A percentile compares a stretch with the other conserved stretches of the same genome.
These are phyloP conservation scores for Sarcoramphus papa DNA, from an alignment of 2,797 vertebrate species.

Conservation along the genomic window DNA sequence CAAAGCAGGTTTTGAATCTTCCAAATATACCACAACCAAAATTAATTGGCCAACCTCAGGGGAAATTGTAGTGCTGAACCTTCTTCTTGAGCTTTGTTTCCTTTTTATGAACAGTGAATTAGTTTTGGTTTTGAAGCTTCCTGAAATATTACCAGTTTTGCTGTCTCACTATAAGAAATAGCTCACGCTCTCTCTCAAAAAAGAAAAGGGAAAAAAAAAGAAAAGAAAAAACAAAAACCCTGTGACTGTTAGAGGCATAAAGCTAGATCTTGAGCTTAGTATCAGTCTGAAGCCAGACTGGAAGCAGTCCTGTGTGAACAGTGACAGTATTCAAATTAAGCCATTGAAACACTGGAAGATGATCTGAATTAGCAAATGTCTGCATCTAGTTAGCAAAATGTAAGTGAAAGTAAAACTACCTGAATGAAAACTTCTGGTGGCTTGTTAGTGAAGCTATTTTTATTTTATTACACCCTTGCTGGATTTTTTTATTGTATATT, in stretches of 20 bases:
- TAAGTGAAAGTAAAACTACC: neutral
- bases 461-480: neutral
- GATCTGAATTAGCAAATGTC: neutral
- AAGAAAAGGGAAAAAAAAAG: neutral
- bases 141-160: neutral
- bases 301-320: neutral
- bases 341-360: neutral
- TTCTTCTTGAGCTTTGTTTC: constrained; percentile 32
- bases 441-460: neutral
- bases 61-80: neutral
- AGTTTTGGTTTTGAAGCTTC: neutral
- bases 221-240: neutral
- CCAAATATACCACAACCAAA: constrained; percentile 11
- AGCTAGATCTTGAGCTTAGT: neutral
- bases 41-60: constrained; percentile 26
- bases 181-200: neutral
- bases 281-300: neutral
- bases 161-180: constrained; percentile 24
- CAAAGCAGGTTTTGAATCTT: constrained; percentile 46
- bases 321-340: neutral
- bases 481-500: neutral
- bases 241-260: neutral
- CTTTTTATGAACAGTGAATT: constrained; percentile 10
- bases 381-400: neutral
- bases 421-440: neutral